phyloP scores from a whole-genome alignment of 2,888 invertebrate genomes.

The Mystacides longicornis region DNA sequence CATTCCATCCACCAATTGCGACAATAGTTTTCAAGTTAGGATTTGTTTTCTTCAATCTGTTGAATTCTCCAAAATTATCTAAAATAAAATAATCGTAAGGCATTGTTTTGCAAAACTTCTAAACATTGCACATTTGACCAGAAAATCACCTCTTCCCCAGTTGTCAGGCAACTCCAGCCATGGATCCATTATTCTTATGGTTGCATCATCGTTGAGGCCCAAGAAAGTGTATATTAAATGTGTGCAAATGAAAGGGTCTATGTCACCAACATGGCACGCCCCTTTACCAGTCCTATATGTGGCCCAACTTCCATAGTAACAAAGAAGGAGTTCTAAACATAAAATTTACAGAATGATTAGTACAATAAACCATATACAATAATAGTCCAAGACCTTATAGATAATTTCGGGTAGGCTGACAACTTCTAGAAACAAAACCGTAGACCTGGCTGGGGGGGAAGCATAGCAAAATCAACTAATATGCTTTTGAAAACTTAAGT shows the following conservation, averaged over 20 bases:
- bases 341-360: too few relatives aligned
- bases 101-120: too few relatives aligned
- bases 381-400: too few relatives aligned
- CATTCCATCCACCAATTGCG: conserved; percentile 53
- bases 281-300: conserved; percentile 58
- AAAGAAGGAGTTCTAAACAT: conserved; percentile 35
- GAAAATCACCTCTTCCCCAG: conserved; percentile 43
- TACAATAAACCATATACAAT: too few relatives aligned
- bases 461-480: too few relatives aligned
- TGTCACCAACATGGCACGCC: conserved; percentile 55
- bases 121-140: too few relatives aligned
- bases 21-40: conserved; percentile 40
- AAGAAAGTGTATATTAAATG: conserved; percentile 67
- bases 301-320: conserved; percentile 74
- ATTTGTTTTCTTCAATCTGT: conserved; percentile 36
- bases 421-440: too few relatives aligned
- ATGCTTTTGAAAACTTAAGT: too few relatives aligned
- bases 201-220: conserved; percentile 32
- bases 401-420: too few relatives aligned
- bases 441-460: too few relatives aligned
- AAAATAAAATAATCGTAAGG: conserved; percentile 22
- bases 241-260: conserved; percentile 63
- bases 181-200: conserved; percentile 49
- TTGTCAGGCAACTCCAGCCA: conserved; percentile 57
- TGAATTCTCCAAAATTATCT: conserved; percentile 37